Evolutionary conservation across 1,140 invertebrate species (phyloP), one percentile per base, ranked within the genome.

Genomic region (Calephelis nemesis): DNA sequence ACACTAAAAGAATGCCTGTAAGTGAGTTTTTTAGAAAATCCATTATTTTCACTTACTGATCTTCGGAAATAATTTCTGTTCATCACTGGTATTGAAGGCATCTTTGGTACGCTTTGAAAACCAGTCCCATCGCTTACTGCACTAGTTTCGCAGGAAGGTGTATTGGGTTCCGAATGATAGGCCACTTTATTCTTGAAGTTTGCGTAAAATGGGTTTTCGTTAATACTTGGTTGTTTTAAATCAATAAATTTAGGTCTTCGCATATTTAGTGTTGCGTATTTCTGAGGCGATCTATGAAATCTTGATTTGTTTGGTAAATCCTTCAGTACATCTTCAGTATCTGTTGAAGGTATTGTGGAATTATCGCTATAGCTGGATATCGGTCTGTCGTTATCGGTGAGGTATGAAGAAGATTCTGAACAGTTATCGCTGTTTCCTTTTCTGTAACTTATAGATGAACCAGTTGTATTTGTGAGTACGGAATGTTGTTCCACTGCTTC

Each of bases 1-100:
- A 82, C 85, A 76, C 87, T 92, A 66, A 92, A 92, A 7, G 92
- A 92, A 78, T 92, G 92, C 63, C 91, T 85, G 72, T 92, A 92
- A 71, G 83, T 91, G 19, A 92, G 84, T 60, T 89, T 79, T 78
- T 91, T 91, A 40, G 87, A 83, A 70, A 92, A 92, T 9, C 86
- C 85, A 75, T 90, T 83, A 73, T 90, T 85, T 84, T 93, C 89
- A 72, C 92, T 91, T 58, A 85, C 72, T 60, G 88, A 90, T 72
- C 91, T 83, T 72, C 86, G 84, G 62, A 92, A 92, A 47, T 85
- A 77, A 73, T 92, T 92, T 72, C 89, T 86, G 69, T 74, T 85
- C 74, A 75, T 82, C 75, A 88, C 72, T 15, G 88, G 80, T 88
- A 90, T 91, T 78, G 81, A 74, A 10, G 87, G 85, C 78, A 91